Conservation (phyloP, 1,140 invertebrate species). For the Dryas iulia region DNA sequence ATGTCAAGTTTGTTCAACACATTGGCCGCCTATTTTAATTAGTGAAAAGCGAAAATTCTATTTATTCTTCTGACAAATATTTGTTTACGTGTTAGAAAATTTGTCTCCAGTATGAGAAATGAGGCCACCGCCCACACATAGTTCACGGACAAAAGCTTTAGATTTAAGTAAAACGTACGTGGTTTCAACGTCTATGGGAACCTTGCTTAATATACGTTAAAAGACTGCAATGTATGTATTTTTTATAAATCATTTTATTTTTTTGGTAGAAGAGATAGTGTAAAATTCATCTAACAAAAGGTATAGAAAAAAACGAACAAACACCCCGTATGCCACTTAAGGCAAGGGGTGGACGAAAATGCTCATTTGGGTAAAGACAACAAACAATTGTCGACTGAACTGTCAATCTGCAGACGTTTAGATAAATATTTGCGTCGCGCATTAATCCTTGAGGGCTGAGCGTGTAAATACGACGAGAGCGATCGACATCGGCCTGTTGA, state of each 20-base stretch:
- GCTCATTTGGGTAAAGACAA: conserved; percentile 77
- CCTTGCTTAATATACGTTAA: too few species aligned
- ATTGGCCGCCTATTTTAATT: not conserved
- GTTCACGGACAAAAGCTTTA: not conserved
- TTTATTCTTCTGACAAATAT: not conserved
- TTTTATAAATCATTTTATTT: too few species aligned
- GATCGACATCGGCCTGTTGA: conserved; percentile 69
- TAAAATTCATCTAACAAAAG: too few species aligned
- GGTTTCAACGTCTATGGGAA: not conserved
- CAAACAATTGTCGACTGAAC: conserved; percentile 78
- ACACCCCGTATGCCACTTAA: conserved; percentile 70
- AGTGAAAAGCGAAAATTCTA: not conserved
- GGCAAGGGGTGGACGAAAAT: conserved; percentile 70
- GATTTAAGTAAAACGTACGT: conserved; percentile 6
- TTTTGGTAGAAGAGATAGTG: too few species aligned
- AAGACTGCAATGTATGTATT: too few species aligned
- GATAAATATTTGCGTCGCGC: conserved; percentile 77
- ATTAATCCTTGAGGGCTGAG: conserved; percentile 73
- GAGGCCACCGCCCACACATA: not conserved
- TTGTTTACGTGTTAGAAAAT: not conserved
- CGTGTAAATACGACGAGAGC: conserved; percentile 59
- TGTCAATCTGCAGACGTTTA: conserved; percentile 78
- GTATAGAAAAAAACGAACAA: conserved; percentile 40
- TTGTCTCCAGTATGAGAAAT: not conserved
- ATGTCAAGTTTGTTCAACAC: not conserved